Percentiles rank a stretch among this genome's conserved stretches.
Evolutionary conservation across 2,888 invertebrate genomes (phyloP).

Genomic region (Sinhomidia bicolor): DNA sequence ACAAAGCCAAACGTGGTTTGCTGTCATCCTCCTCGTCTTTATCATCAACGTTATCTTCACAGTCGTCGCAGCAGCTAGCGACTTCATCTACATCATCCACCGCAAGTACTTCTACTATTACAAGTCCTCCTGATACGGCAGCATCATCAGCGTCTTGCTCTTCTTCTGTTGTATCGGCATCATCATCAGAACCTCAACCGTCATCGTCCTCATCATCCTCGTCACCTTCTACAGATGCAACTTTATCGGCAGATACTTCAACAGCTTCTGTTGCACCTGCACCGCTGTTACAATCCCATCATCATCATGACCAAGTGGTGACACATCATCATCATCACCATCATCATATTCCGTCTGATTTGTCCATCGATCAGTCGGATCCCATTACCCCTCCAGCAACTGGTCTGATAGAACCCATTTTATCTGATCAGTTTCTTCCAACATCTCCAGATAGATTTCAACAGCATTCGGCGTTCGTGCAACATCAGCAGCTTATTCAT

Average conservation of each 20-base stretch:
- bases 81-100: slow-evolving; percentile 32
- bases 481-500: slow-evolving; percentile 54
- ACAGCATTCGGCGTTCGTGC: slow-evolving; percentile 57
- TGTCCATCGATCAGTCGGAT: neutral
- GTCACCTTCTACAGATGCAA: slow-evolving; percentile 49
- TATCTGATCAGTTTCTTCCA: neutral
- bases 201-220: slow-evolving; percentile 58
- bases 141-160: neutral
- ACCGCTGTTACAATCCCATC: neutral
- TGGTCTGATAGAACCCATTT: neutral
- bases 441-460: slow-evolving; percentile 1
- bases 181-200: slow-evolving; percentile 39
- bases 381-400: slow-evolving; percentile 30
- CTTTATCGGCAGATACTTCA: slow-evolving; percentile 48
- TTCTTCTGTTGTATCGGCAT: no score
- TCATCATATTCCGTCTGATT: neutral
- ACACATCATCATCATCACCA: no score
- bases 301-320: slow-evolving; percentile 3
- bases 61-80: neutral
- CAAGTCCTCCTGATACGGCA: neutral
- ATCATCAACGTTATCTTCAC: slow-evolving; percentile 32
- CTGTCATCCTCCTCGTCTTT: slow-evolving; percentile 60
- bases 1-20: slow-evolving; percentile 79
- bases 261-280: slow-evolving; percentile 32
- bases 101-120: neutral